A percentile compares a stretch with the other conserved stretches of the same genome.
Evolutionary conservation across 2,797 vertebrate genomes (phyloP).

Genomic region (Sebastes wilsoni): DNA sequence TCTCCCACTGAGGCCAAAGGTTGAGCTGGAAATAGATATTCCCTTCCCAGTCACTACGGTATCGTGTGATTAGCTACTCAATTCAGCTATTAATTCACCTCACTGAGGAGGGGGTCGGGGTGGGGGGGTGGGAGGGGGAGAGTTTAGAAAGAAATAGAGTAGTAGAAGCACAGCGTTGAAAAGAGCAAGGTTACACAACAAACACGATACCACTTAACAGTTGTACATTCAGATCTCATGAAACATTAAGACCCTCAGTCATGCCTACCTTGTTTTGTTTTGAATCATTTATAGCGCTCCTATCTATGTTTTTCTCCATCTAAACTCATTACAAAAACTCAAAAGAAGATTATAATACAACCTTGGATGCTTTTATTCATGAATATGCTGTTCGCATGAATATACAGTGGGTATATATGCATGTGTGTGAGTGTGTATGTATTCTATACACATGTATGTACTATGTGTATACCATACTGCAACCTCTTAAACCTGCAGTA

Average conservation of each 20-base stretch:
- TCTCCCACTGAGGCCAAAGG: conserved; percentile 4
- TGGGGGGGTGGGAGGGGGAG: no score
- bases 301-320: not conserved
- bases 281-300: conserved; percentile 22
- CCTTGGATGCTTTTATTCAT: not conserved
- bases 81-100: conserved; percentile 31
- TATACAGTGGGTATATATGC: not conserved
- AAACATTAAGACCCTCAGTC: conserved; percentile 29
- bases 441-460: not conserved
- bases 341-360: not conserved
- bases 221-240: conserved; percentile 8
- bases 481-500: not conserved
- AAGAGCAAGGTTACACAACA: conserved; percentile 6
- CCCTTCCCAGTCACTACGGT: conserved; percentile 3
- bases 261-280: conserved; percentile 14
- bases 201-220: not conserved
- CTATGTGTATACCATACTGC: not conserved
- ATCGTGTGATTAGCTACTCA: conserved; percentile 21
- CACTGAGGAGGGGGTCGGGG: not conserved
- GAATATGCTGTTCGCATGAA: not conserved
- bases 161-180: not conserved
- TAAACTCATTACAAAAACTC: not conserved
- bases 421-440: not conserved
- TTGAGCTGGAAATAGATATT: conserved; percentile 34
- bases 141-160: not conserved